phyloP scores from a whole-genome alignment of 2,113 vertebrate species.

The Recurvirostra avosetta region DNA sequence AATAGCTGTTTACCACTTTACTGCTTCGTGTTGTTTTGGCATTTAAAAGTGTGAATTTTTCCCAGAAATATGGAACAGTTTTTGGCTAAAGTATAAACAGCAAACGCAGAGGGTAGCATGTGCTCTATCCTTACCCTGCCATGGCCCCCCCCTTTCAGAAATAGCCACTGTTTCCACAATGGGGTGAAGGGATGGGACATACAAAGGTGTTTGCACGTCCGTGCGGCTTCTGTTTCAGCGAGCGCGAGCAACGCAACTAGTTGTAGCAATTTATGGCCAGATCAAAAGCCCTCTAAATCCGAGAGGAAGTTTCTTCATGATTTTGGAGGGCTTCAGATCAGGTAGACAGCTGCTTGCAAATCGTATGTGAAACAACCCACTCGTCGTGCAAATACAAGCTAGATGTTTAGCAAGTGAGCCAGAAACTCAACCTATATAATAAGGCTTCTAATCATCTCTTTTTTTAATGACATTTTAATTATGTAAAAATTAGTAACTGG shows the following conservation, averaged over 20 bases:
- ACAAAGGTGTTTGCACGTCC: neutral
- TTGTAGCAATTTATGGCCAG: neutral
- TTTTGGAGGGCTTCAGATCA: neutral
- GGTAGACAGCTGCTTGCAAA: neutral
- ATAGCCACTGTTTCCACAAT: neutral
- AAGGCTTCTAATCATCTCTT: neutral
- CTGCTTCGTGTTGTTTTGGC: neutral
- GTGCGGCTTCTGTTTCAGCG: neutral
- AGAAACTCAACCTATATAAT: neutral
- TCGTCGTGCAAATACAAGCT: neutral
- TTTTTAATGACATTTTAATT: slow-evolving; percentile 18
- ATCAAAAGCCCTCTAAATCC: neutral
- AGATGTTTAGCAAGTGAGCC: neutral
- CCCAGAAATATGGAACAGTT: slow-evolving; percentile 13
- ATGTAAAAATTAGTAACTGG: neutral
- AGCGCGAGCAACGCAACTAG: neutral
- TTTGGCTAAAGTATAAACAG: neutral
- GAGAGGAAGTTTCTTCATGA: neutral
- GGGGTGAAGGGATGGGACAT: neutral
- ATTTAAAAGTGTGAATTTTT: neutral
- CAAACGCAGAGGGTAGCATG: neutral
- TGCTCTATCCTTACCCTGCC: neutral
- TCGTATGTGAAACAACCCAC: accelerated
- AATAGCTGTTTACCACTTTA: slow-evolving; percentile 39
- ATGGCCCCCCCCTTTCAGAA: neutral